These are phyloP conservation scores for Cryptoblepharus egeriae DNA, from an alignment of 2,797 vertebrate genomes.

Conservation along the genomic window DNA sequence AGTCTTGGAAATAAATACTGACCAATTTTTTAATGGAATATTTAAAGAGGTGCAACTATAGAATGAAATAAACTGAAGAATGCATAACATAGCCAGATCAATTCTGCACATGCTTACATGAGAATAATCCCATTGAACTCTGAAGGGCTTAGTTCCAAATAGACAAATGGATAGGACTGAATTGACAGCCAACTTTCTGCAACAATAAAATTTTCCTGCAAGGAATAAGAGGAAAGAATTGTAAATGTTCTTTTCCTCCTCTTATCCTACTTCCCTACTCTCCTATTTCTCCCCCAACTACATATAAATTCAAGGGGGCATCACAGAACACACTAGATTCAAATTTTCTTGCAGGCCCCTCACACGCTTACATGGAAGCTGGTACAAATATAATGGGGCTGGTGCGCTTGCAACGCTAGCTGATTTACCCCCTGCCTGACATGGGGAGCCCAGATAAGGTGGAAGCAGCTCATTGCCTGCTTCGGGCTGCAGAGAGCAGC, in stretches of 20 bases:
- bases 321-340: background rate
- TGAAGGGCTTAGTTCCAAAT: too few species aligned
- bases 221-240: background rate
- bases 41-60: slow-evolving; percentile 1
- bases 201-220: background rate
- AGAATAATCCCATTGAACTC: too few species aligned
- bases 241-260: background rate
- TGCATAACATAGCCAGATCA: rapidly evolving
- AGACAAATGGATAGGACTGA: too few species aligned
- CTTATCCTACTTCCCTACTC: background rate
- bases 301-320: background rate
- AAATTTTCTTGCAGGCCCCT: too few species aligned
- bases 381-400: background rate
- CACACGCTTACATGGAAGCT: background rate
- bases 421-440: too few species aligned
- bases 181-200: too few species aligned
- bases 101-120: background rate
- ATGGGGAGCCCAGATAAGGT: too few species aligned
- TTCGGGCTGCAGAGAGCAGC: too few species aligned
- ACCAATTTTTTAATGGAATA: slow-evolving; percentile 49
- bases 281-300: background rate
- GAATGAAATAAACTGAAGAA: slow-evolving; percentile 25
- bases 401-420: too few species aligned
- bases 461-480: too few species aligned
- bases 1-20: slow-evolving; percentile 12